Base-by-base conservation (phyloP, 1,140 invertebrate species). In the Nomia melanderi region DNA sequence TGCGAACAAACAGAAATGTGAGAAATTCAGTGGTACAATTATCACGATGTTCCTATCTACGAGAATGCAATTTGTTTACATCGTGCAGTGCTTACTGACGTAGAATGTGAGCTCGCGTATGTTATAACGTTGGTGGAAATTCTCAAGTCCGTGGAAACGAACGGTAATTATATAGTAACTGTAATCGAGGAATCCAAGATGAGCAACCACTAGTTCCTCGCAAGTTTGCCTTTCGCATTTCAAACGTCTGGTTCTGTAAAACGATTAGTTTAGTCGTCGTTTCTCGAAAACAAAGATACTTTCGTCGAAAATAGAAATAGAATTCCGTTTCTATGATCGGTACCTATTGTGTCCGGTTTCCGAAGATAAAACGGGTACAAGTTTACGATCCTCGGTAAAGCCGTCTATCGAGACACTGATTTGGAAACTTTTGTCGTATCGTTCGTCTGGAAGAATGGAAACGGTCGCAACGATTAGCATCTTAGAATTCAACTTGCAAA, bases 171-270 rank as follows among this genome's bases (percentile, higher is more conserved):
- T 95, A 88, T 99, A 99, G 89, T 97, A 96, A 2, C 95, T 95
- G 86, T 96, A 98, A 88, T 98, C 96, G 9, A 98, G 91, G 78
- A 96, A 98, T n/a, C 97, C 97, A 33, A 99, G 93, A 92, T 99
- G 98, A 69, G 98, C 93, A 1, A 98, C 94, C 75, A 97, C 96
- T 71, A 98, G 95, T 87, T 98, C 97, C 77, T 97, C 96, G 91
- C 98, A 99, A 25, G 93, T 93, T 91, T 97, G 95, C 71, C 95
- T 94, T 82, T 95, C 95, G 90, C 98, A 98, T 60, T 95, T 94
- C 25, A 98, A 91, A 87, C 97, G 95, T 83, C 97, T 93, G 0
- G 96, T 97, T 84, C 96, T 96, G 74, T 25, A 88, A 90, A n/a
- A n/a, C n/a, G n/a, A n/a, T n/a, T n/a, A n/a, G n/a, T n/a, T n/a